Evolutionary conservation across 2,888 invertebrate genomes (phyloP).

Genomic region (Yponomeuta malinellus): DNA sequence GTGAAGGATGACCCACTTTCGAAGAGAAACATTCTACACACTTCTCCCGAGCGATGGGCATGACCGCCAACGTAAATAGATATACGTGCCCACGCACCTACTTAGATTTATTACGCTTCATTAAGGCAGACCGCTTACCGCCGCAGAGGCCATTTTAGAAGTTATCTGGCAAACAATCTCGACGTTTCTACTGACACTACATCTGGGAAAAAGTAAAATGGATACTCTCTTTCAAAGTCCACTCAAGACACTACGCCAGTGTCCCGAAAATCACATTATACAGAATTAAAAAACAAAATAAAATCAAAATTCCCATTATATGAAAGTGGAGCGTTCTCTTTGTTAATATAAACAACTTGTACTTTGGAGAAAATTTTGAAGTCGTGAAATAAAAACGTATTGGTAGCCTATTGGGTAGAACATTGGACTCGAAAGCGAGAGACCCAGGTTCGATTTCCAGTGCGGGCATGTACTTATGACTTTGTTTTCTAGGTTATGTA

Average conservation of each 20-base stretch:
- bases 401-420: too few relatives aligned
- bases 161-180: constrained; percentile 49
- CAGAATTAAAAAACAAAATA: too few relatives aligned
- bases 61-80: not conserved
- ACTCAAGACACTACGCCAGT: not conserved
- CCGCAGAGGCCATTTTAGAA: constrained; percentile 26
- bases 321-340: too few relatives aligned
- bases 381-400: too few relatives aligned
- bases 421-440: too few relatives aligned
- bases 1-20: too few relatives aligned
- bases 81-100: not conserved
- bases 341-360: too few relatives aligned
- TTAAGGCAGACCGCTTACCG: constrained; percentile 9
- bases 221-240: not conserved
- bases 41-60: not conserved
- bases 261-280: not conserved
- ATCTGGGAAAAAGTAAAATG: not conserved
- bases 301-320: too few relatives aligned
- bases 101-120: constrained; percentile 14
- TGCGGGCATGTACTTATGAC: too few relatives aligned
- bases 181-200: constrained; percentile 29
- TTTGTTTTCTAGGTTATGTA: too few relatives aligned
- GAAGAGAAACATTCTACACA: not conserved
- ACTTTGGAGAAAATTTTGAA: too few relatives aligned
- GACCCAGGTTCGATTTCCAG: too few relatives aligned